Percentiles rank a stretch among this genome's conserved stretches.
phyloP scores from a whole-genome alignment of 2,888 invertebrate genomes.

The Xestobium rufovillosum region DNA sequence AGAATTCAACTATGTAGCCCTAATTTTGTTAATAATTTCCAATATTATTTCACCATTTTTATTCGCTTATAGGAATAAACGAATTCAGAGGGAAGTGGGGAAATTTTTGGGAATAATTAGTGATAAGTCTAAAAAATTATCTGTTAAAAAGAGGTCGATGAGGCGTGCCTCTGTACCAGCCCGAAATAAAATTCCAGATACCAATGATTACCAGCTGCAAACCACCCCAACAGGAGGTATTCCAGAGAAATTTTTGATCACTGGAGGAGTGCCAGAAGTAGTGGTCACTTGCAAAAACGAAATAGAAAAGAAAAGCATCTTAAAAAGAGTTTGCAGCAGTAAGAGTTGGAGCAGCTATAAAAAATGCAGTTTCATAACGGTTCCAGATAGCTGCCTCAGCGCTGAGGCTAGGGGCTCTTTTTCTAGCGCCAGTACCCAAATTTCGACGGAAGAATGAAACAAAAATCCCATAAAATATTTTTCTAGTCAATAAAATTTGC shows the following conservation, averaged over 20 bases:
- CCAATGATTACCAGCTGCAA: neutral
- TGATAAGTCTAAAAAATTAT: slow-evolving; percentile 26
- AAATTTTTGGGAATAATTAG: slow-evolving; percentile 45
- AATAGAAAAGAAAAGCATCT: slow-evolving; percentile 37
- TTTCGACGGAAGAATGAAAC: slow-evolving; percentile 38
- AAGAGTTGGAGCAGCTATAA: slow-evolving; percentile 36
- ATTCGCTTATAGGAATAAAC: slow-evolving; percentile 67
- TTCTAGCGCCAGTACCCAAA: slow-evolving; percentile 42
- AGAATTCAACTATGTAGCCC: slow-evolving; percentile 46
- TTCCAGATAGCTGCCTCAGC: slow-evolving; percentile 38
- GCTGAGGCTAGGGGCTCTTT: slow-evolving; percentile 40
- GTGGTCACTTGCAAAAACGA: slow-evolving; percentile 36
- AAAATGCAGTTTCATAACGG: slow-evolving; percentile 39
- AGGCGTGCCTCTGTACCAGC: slow-evolving; percentile 2
- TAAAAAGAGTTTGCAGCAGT: slow-evolving; percentile 38
- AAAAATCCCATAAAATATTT: no score
- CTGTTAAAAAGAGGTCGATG: neutral
- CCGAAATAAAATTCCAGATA: neutral
- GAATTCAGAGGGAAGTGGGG: slow-evolving; percentile 53
- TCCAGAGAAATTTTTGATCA: neutral
- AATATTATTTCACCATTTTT: slow-evolving; percentile 64
- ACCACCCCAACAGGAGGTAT: neutral
- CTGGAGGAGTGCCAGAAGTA: slow-evolving; percentile 32
- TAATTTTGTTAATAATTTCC: slow-evolving; percentile 55
- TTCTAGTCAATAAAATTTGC: no score